Evolutionary conservation across 1,140 invertebrate species (phyloP).

Genomic region (Tachypleus tridentatus): DNA sequence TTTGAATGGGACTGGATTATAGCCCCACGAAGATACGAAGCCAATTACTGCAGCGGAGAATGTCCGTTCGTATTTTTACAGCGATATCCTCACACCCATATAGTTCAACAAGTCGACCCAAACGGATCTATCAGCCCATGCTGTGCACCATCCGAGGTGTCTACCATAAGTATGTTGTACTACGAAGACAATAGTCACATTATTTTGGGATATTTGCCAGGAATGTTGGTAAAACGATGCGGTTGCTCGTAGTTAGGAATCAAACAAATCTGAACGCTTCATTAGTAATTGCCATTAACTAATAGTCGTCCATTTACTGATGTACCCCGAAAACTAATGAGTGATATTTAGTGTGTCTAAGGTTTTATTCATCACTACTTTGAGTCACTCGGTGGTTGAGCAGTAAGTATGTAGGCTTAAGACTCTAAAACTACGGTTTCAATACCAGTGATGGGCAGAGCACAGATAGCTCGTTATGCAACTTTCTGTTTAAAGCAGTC

Average conservation of each 20-base stretch:
- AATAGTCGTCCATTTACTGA: no score
- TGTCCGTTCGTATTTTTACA: constrained; percentile 76
- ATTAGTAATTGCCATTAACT: no score
- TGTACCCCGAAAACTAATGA: no score
- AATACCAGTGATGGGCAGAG: no score
- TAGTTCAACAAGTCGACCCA: constrained; percentile 39
- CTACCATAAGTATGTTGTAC: constrained; percentile 79
- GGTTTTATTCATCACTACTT: no score
- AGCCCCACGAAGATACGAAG: constrained; percentile 83
- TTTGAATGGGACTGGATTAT: constrained; percentile 98
- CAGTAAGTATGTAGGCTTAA: no score
- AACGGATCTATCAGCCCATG: constrained; percentile 35
- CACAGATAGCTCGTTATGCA: no score
- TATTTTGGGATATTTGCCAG: constrained; percentile 68
- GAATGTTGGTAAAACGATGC: constrained; percentile 83
- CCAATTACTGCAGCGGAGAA: constrained; percentile 89
- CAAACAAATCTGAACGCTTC: background rate
- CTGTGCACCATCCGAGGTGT: constrained; percentile 74
- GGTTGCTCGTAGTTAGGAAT: constrained; percentile 44
- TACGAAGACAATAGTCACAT: constrained; percentile 72
- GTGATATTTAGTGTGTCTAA: no score
- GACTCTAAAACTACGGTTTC: no score
- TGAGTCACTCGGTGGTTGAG: no score
- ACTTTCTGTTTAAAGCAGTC: no score
- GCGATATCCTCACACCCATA: constrained; percentile 82